Evolutionary conservation across 2,888 invertebrate genomes (phyloP), one percentile per base, ranked within the genome.

Genomic region (Lamproptera curius): DNA sequence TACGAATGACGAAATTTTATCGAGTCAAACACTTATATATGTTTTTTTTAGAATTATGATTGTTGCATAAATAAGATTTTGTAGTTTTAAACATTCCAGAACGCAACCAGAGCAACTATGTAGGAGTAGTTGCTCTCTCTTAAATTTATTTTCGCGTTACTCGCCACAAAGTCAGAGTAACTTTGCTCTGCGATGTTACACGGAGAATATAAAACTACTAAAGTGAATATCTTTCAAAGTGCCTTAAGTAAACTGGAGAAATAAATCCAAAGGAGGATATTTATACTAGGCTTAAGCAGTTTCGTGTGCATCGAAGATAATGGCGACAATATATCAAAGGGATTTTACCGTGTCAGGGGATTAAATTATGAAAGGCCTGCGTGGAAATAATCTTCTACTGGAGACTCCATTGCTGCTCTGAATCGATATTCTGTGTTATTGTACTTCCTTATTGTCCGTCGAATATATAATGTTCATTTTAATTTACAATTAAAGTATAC

Each of bases 291-390:
- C 43, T 44, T 44, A 48, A 47, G 42, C 48, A 35, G 35, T 44
- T 43, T 43, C 44, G 44, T 49, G 49, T 49, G 44, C 49, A 49
- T 43, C 44, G 40, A 40, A 49, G 49, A 49, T 49, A 40, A 49
- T 40, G 49, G 36, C 39, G 40, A 49, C 49, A 44, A 49, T 49
- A 44, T 49, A 49, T 49, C 49, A 49, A 40, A 44, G 43, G 43
- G 44, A 49, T 49, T 49, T 49, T 28, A 49, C 49, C 49, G 44
- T 36, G 36, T 40, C 15, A 28, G 34, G 10, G 31, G 43, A 49
- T 44, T 49, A 49, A 44, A 43, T 49, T 49, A 49, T 49, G 49
- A 49, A 44, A 49, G 43, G 48, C 43, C 48, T 49, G 39, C 34
- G 34, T 34, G 16, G 15, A 43, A 35, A 49, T 28, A 49, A 49